Percentiles rank a stretch among this genome's conserved stretches.
Evolutionary conservation across 1,140 invertebrate genomes (phyloP).

Genomic region (Papilio xuthus): DNA sequence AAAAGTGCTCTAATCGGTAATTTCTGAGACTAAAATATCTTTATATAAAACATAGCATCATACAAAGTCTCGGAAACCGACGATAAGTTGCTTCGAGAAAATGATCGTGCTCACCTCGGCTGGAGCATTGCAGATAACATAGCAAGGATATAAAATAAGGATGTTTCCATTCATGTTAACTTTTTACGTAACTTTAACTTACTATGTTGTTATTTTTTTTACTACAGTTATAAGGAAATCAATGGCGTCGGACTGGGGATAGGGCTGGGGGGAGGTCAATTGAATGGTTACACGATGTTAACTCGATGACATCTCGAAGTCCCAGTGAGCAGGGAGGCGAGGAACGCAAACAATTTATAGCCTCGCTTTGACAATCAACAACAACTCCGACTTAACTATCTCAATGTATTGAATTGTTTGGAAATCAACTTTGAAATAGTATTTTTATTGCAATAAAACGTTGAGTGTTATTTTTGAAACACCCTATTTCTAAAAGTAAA

Average conservation of each 20-base stretch:
- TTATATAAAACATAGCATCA: too few relatives aligned
- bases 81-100: too few relatives aligned
- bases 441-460: background rate
- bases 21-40: too few relatives aligned
- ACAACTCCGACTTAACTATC: background rate
- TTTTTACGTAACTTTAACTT: background rate
- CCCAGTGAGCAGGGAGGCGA: background rate
- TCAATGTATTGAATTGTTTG: background rate
- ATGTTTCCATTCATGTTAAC: too few relatives aligned
- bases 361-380: constrained; percentile 2
- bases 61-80: too few relatives aligned
- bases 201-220: background rate
- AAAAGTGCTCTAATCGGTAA: too few relatives aligned
- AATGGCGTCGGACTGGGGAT: background rate
- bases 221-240: background rate
- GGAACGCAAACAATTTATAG: constrained; percentile 15
- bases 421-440: background rate
- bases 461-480: too few relatives aligned
- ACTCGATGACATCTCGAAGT: constrained; percentile 27
- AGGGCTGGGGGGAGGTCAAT: background rate
- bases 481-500: too few relatives aligned
- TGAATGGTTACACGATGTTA: constrained; percentile 30
- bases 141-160: too few relatives aligned
- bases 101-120: too few relatives aligned
- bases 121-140: too few relatives aligned